These are phyloP conservation scores for Limnothrissa miodon DNA, from an alignment of 2,113 vertebrate genomes.

Conservation along the genomic window DNA sequence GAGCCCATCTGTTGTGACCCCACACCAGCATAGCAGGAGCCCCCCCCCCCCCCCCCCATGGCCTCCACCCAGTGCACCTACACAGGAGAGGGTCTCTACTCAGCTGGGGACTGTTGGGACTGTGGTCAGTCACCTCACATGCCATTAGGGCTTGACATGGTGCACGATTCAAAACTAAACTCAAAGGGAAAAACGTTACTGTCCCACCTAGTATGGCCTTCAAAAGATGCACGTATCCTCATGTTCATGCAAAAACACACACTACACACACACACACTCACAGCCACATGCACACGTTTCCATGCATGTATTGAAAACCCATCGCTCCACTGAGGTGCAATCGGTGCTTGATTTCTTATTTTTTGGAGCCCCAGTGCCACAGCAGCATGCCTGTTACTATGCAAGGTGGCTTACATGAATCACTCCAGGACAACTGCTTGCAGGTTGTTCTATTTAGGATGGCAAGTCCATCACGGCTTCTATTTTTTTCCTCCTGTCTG, in stretches of 20 bases:
- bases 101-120: background rate
- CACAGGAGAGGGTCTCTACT: background rate
- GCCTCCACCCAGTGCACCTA: background rate
- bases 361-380: background rate
- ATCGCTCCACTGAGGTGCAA: background rate
- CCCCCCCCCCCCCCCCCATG: background rate
- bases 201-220: background rate
- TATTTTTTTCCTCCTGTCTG: background rate
- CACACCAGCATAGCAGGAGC: slow-evolving; percentile 25
- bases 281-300: background rate
- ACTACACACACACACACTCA: background rate
- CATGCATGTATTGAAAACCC: background rate
- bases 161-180: background rate
- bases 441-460: slow-evolving; percentile 27
- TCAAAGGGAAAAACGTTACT: background rate
- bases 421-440: slow-evolving; percentile 11
- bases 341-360: slow-evolving; percentile 11
- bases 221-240: too few relatives aligned
- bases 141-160: background rate
- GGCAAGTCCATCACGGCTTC: slow-evolving; percentile 27
- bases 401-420: slow-evolving; percentile 40
- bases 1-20: slow-evolving; percentile 54
- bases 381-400: slow-evolving; percentile 36
- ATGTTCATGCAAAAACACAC: background rate
- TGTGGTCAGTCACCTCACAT: background rate